These are phyloP conservation scores for Lepidurus arcticus DNA, from an alignment of 1,140 invertebrate genomes.

Conservation along the genomic window DNA sequence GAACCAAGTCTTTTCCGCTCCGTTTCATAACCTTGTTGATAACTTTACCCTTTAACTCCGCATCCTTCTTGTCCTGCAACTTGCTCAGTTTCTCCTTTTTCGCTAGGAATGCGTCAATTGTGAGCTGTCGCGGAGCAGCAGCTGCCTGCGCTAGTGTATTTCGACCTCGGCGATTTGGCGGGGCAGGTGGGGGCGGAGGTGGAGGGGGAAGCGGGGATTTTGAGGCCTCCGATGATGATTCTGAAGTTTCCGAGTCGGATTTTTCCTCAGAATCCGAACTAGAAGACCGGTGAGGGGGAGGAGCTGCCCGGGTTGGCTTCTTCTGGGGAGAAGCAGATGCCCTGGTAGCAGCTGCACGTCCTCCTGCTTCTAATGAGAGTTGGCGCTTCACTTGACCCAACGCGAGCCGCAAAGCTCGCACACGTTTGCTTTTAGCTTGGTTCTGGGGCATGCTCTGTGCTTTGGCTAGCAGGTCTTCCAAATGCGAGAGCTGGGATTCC, in stretches of 20 bases:
- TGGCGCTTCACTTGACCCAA: constrained; percentile 32
- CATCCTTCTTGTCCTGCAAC: constrained; percentile 20
- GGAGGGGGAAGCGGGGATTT: not conserved
- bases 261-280: not conserved
- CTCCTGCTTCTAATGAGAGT: constrained; percentile 30
- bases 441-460: constrained; percentile 30
- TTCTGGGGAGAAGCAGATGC: constrained; percentile 5
- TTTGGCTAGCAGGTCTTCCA: constrained; percentile 29
- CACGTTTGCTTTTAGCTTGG: constrained; percentile 23
- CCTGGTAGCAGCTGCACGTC: constrained; percentile 31
- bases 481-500: constrained; percentile 32
- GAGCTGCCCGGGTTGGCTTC: not conserved
- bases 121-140: constrained; percentile 26
- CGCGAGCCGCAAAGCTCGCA: constrained; percentile 23
- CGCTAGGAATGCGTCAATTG: constrained; percentile 33
- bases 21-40: constrained; percentile 33
- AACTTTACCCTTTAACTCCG: constrained; percentile 24
- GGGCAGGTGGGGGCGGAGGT: not conserved
- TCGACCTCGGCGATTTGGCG: not conserved
- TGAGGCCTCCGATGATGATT: not conserved
- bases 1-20: not conserved
- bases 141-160: not conserved
- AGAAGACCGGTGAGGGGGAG: not conserved
- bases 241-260: constrained; percentile 23
- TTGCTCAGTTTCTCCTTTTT: not conserved